Base-by-base conservation (phyloP, 2,888 invertebrate genomes). In the Amblyjoppa fuscipennis region DNA sequence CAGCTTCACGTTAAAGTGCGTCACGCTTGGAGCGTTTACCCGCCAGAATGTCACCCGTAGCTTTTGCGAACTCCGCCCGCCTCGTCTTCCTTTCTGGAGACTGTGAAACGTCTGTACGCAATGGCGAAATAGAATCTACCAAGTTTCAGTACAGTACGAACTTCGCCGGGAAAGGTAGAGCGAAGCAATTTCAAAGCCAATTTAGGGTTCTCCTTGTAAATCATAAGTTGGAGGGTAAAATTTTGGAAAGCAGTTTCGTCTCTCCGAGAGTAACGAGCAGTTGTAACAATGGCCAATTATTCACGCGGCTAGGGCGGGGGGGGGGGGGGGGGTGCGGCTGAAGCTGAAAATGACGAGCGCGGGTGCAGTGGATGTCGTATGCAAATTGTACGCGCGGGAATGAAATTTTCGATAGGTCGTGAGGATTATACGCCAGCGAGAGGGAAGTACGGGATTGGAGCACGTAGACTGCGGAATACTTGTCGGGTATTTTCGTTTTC, bases 181-280 rank as follows among this genome's bases (percentile, higher is more conserved):
- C 53, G 51, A 59, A 38, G 80, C 73, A 80, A 73, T 80, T 80
- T 80, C 80, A n/a, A 73, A 51, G 34, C 64, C 51, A 51, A 49
- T 80, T 66, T 73, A 61, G 38, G 73, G 51, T 38, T 51, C 38
- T 56, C 51, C 73, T 71, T 71, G 64, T 53, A 64, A 71, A 64
- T 64, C 53, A 61, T 66, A 64, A 73, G 38, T 56, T 61, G 9
- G 34, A 53, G 25, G 45, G 16, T 20, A 31, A 64, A 61, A 66
- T 80, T 80, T 73, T 38, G 66, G 64, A 49, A 51, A 38, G 71
- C 28, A 53, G 51, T 73, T 80, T 16, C 64, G 4, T 9, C 25
- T n/a, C 38, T 9, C 9, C 28, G 77, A 2, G 16, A 68, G 53
- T 41, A 68, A 56, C 20, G 56, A 38, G 53, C 38, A 16, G 20